A percentile compares a stretch with the other conserved stretches of the same genome.
Evolutionary conservation across 2,888 invertebrate genomes (phyloP).

Genomic region (Disparrhopalites patrizii): DNA sequence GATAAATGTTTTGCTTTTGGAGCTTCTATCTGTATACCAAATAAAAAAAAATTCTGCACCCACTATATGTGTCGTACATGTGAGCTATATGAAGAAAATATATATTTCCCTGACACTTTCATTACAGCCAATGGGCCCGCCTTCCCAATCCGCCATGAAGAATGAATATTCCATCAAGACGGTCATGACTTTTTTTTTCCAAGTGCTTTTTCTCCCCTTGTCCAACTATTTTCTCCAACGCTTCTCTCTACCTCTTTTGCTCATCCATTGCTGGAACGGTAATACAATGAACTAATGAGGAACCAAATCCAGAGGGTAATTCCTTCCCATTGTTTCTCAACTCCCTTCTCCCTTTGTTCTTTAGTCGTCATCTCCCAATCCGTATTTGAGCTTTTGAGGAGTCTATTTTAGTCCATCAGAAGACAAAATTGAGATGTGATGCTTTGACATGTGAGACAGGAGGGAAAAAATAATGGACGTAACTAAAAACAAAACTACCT

Average conservation of each 20-base stretch:
- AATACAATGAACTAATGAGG: neutral
- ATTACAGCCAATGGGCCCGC: slow-evolving; percentile 35
- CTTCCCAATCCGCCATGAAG: slow-evolving; percentile 22
- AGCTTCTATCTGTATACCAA: neutral
- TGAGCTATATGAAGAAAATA: neutral
- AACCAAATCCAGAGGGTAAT: slow-evolving; percentile 1
- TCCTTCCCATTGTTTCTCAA: slow-evolving; percentile 1
- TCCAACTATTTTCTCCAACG: slow-evolving; percentile 8
- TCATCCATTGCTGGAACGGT: neutral
- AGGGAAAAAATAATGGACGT: too few relatives aligned
- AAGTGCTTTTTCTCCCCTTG: too few relatives aligned
- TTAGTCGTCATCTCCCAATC: neutral
- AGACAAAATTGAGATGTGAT: too few relatives aligned
- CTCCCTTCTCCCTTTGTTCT: neutral
- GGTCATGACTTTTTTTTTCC: slow-evolving; percentile 18
- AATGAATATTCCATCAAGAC: slow-evolving; percentile 18
- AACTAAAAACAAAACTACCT: too few relatives aligned
- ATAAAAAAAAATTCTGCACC: neutral
- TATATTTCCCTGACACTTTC: slow-evolving; percentile 43
- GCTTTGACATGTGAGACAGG: too few relatives aligned
- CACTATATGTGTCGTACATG: neutral
- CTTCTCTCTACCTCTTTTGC: neutral
- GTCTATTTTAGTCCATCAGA: neutral
- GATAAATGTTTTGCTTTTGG: too few relatives aligned
- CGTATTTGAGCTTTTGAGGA: neutral